These are phyloP conservation scores for Matsumurasca onukii DNA, from an alignment of 1,140 invertebrate genomes.

Conservation along the genomic window DNA sequence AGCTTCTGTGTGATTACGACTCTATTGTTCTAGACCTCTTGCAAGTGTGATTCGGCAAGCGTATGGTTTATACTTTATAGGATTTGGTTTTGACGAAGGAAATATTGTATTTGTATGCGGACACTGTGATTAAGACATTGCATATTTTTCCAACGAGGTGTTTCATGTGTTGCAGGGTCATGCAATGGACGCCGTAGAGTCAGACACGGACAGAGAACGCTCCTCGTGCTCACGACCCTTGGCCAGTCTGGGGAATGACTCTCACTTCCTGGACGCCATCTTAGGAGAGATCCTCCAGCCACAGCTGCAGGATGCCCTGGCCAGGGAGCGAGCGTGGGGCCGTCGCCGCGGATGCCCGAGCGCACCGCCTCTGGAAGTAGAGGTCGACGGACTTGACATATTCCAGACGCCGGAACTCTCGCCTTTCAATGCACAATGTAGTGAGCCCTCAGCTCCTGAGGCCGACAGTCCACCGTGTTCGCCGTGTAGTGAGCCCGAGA, in stretches of 20 bases:
- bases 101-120: too few relatives aligned
- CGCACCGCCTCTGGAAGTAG: constrained; percentile 8
- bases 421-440: background rate
- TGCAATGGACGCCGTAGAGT: background rate
- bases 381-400: background rate
- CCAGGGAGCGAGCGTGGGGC: background rate
- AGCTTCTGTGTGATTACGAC: too few relatives aligned
- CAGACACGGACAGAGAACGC: too few relatives aligned
- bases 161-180: background rate
- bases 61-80: too few relatives aligned
- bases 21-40: too few relatives aligned
- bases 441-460: constrained; percentile 5
- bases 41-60: too few relatives aligned
- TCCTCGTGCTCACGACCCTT: background rate
- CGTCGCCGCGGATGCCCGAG: background rate
- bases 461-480: background rate
- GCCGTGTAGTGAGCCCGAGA: background rate
- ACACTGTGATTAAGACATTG: too few relatives aligned
- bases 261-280: constrained; percentile 32
- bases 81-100: too few relatives aligned
- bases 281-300: constrained; percentile 28
- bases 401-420: background rate
- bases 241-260: constrained; percentile 29
- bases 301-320: background rate
- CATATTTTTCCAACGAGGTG: background rate